Conservation (phyloP, 30 jellyfish, hydroid and myxozoan genomes). For the Catostylus mosaicus region DNA sequence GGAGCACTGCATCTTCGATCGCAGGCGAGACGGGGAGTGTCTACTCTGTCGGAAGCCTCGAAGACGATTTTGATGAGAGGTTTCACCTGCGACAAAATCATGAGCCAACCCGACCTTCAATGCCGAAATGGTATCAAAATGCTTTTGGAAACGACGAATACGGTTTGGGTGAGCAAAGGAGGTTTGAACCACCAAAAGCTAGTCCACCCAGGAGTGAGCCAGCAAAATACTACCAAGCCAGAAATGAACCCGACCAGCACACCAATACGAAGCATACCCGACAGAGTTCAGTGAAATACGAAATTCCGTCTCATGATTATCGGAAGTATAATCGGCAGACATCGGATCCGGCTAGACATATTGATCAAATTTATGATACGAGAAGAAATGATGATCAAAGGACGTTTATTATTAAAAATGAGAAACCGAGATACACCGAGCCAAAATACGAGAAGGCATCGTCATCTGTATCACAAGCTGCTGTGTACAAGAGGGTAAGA, state of each 20-base stretch:
- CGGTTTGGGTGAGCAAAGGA: slow-evolving; percentile 2
- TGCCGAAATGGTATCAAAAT: slow-evolving; percentile 20
- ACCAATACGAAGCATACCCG: background rate
- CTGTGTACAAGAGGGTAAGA: slow-evolving; percentile 37
- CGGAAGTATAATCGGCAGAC: slow-evolving; percentile 5
- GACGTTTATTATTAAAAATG: background rate
- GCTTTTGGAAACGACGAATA: background rate
- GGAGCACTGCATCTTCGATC: slow-evolving; percentile 50
- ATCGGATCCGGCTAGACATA: slow-evolving; percentile 20
- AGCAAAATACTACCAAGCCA: background rate
- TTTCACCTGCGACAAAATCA: slow-evolving; percentile 5
- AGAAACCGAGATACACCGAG: background rate
- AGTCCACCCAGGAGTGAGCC: slow-evolving; percentile 8
- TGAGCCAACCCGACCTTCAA: slow-evolving; percentile 1
- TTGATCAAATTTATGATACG: slow-evolving; percentile 9
- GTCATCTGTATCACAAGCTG: slow-evolving; percentile 33
- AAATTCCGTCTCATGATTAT: background rate
- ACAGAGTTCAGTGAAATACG: slow-evolving; percentile 20
- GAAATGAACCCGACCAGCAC: background rate
- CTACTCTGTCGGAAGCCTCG: slow-evolving; percentile 33
- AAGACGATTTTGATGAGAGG: slow-evolving; percentile 54
- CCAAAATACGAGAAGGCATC: slow-evolving; percentile 25
- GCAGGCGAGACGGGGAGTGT: slow-evolving; percentile 57
- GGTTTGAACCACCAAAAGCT: slow-evolving; percentile 28
- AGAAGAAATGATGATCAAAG: slow-evolving; percentile 11